Base-by-base conservation (phyloP, 2,113 vertebrate genomes). In the Hemibagrus wyckioides region DNA sequence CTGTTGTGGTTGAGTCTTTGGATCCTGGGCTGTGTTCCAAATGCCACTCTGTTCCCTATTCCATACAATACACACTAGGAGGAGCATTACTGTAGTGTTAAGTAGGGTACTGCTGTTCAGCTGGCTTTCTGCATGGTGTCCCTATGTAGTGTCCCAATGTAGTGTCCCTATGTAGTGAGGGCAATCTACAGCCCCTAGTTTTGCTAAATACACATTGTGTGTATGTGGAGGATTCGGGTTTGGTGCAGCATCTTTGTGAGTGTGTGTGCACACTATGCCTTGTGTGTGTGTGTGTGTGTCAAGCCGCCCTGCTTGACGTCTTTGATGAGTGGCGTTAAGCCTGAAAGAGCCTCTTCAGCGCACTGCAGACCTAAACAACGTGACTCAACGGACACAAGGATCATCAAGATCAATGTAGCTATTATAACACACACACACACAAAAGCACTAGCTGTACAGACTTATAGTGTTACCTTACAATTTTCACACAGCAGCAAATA, bases 281-380 rank as follows among this genome's bases (percentile, higher is more conserved):
- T 63, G 81, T 83, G 82, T 71, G n/a, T 57, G 73, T 84, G n/a
- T 82, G 69, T 71, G 75, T 80, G n/a, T 7, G 59, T 80, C 0
- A 25, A 57, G 30, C 36, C 1, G 10, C 36, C 19, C 21, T 69
- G 73, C 65, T 41, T 79, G 86, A 67, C 6, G 23, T 50, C 48
- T 36, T 21, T 83, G 85, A 87, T 69, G 75, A 19, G 52, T 23
- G 48, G 57, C 30, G 54, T 80, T 80, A 14, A 57, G 79, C 54
- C 52, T 80, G 30, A 56, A 80, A 86, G 61, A 82, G 88, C 50
- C 63, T 87, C 88, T 79, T 80, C 75, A 73, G 85, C 9, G 6
- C 50, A 54, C 76, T 80, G 79, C 79, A 57, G 79, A 80, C 79
- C 79, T 59, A 80, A 80, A 80, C 79, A 57, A 54, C 11, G 11